Evolutionary conservation across 2,888 invertebrate genomes (phyloP).

Genomic region (Spialia ferax): DNA sequence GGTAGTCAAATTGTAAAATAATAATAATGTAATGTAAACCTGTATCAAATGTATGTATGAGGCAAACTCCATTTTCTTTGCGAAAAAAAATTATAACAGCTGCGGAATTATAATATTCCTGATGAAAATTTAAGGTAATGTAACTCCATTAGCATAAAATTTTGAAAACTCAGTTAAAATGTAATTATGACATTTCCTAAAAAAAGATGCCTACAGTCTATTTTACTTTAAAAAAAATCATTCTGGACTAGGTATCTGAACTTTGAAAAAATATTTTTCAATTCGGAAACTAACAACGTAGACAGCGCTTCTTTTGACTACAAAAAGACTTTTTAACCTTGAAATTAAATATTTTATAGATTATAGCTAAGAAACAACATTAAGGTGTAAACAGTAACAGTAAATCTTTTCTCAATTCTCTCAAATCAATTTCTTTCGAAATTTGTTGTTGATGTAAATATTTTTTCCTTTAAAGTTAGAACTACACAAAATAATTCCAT

Average conservation of each 20-base stretch:
- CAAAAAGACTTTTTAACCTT: neutral
- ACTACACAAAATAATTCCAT: neutral
- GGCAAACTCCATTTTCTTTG: no score
- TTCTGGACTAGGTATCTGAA: neutral
- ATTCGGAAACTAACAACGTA: conserved; percentile 14
- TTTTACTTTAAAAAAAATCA: neutral
- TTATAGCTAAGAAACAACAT: no score
- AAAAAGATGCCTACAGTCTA: neutral
- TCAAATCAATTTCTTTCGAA: no score
- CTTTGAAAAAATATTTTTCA: conserved; percentile 17
- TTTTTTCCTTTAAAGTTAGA: neutral
- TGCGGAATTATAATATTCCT: no score
- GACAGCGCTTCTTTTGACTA: conserved; percentile 16
- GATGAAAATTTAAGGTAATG: no score
- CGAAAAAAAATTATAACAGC: no score
- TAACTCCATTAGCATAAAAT: no score
- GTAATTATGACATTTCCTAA: neutral
- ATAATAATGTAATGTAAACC: neutral
- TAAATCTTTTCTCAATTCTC: no score
- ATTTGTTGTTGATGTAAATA: neutral
- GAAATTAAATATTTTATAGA: no score
- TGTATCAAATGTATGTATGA: no score
- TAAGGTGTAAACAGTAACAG: no score
- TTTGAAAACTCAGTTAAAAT: neutral
- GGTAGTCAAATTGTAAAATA: neutral